A percentile compares a stretch with the other conserved stretches of the same genome.
Conservation (phyloP, 2,888 invertebrate genomes). For the Scaptomyza parva region DNA sequence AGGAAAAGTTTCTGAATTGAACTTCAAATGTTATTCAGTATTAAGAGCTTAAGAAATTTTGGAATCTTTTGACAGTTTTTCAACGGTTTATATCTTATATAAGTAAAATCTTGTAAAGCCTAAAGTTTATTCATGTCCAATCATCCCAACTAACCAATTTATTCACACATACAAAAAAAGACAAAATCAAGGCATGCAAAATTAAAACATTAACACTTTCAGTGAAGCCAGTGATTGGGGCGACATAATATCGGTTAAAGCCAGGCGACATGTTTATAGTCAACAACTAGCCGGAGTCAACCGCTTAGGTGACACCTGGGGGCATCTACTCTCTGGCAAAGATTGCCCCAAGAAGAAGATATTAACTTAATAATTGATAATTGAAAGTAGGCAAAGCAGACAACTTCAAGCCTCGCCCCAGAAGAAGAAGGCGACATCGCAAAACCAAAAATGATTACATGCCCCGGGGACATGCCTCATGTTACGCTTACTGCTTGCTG, state of each 20-base stretch:
- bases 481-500: conserved; percentile 41
- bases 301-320: conserved; percentile 64
- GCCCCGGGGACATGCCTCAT: conserved; percentile 62
- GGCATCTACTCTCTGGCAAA: background rate
- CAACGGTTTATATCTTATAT: too few species aligned
- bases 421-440: conserved; percentile 7
- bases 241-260: conserved; percentile 11
- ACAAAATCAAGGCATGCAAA: conserved; percentile 34
- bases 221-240: conserved; percentile 13
- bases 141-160: conserved; percentile 34
- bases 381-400: conserved; percentile 64
- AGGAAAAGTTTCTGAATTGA: background rate
- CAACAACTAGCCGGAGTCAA: conserved; percentile 27
- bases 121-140: background rate
- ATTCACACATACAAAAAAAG: background rate
- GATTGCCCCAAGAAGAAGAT: conserved; percentile 72
- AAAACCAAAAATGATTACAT: conserved; percentile 68
- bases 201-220: conserved; percentile 70
- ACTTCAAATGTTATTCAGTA: background rate
- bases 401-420: conserved; percentile 39
- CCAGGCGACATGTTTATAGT: conserved; percentile 8
- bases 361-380: conserved; percentile 80
- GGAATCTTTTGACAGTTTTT: too few species aligned
- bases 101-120: background rate
- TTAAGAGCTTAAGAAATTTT: background rate